Conservation (phyloP, 1,140 invertebrate genomes). For the Paracyclopina nana region DNA sequence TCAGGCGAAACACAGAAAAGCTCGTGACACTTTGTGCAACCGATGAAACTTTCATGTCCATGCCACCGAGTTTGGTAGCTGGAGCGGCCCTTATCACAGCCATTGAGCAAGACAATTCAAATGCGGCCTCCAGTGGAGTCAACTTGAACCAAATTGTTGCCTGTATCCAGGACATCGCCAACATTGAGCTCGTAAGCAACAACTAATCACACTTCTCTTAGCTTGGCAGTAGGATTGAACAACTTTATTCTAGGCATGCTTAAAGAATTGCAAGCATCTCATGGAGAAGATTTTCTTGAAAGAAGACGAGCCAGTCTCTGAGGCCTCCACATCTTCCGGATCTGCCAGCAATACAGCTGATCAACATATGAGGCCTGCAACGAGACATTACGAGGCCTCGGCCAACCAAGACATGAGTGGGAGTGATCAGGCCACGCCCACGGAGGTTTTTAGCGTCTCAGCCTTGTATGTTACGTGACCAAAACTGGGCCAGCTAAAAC, state of each 20-base stretch:
- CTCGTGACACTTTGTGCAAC: background rate
- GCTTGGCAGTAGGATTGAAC: background rate
- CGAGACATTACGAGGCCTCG: no score
- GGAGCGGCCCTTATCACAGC: background rate
- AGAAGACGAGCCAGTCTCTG: background rate
- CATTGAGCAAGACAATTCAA: background rate
- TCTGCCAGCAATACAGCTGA: no score
- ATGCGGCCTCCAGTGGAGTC: background rate
- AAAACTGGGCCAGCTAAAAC: no score
- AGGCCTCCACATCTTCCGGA: background rate
- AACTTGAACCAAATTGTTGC: slow-evolving; percentile 1
- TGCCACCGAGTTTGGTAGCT: background rate
- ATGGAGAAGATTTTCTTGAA: background rate
- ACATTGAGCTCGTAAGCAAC: background rate
- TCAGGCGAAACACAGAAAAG: background rate
- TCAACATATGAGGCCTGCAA: no score
- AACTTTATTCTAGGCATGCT: background rate
- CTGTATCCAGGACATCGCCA: background rate
- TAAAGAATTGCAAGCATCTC: background rate
- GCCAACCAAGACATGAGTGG: no score
- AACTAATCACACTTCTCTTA: background rate
- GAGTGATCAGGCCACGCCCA: no score
- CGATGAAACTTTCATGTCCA: background rate
- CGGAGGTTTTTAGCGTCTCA: no score
- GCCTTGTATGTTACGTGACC: no score